A percentile compares a stretch with the other conserved stretches of the same genome.
phyloP scores from a whole-genome alignment of 2,888 invertebrate genomes.

The Pecten maximus region DNA sequence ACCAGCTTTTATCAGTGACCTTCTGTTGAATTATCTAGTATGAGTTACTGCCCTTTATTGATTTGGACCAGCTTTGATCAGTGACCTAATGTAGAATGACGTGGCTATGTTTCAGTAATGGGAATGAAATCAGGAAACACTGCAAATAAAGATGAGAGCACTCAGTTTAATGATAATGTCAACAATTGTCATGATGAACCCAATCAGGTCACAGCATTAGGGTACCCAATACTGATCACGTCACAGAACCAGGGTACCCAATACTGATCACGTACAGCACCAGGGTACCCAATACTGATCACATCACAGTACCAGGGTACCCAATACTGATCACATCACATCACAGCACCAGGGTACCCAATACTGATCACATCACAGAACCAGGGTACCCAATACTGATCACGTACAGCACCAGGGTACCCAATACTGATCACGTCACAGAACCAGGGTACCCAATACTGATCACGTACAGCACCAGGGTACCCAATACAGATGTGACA shows the following conservation, averaged over 20 bases:
- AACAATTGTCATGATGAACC: background rate
- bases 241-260: background rate
- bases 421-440: background rate
- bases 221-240: too few relatives aligned
- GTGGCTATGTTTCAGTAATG: background rate
- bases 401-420: background rate
- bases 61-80: background rate
- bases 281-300: too few relatives aligned
- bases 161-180: background rate
- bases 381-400: too few relatives aligned
- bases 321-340: too few relatives aligned
- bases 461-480: too few relatives aligned
- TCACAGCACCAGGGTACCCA: too few relatives aligned
- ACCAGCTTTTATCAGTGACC: too few relatives aligned
- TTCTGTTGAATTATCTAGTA: too few relatives aligned
- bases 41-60: conserved; percentile 3
- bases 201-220: background rate
- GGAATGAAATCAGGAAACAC: conserved; percentile 24
- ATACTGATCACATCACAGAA: too few relatives aligned
- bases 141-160: conserved; percentile 2
- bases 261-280: background rate
- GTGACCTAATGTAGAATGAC: background rate
- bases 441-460: too few relatives aligned
- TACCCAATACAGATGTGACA: too few relatives aligned
- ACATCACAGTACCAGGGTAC: too few relatives aligned